phyloP scores from a whole-genome alignment of 2,113 vertebrate species.

The Chionodraco myersi region DNA sequence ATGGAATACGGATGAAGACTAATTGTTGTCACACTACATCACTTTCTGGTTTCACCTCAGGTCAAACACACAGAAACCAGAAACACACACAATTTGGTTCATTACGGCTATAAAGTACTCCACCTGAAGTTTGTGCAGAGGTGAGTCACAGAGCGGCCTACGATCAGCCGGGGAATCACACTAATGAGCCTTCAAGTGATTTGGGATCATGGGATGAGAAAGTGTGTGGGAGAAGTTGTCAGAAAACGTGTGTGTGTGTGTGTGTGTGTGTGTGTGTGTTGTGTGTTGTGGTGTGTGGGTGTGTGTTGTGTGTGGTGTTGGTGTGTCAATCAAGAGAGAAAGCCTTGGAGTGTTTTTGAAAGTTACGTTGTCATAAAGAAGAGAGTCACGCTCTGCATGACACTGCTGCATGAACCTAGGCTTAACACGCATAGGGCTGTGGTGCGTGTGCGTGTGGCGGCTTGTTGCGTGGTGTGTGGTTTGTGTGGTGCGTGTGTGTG shows the following conservation, averaged over 20 bases:
- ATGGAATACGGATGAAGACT: not conserved
- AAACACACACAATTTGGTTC: not conserved
- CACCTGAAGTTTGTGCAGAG: constrained; percentile 39
- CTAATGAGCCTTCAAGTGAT: constrained; percentile 57
- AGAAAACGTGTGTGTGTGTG: not conserved
- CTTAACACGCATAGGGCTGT: too few species aligned
- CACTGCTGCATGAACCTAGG: too few species aligned
- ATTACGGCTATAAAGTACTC: not conserved
- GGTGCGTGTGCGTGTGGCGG: not conserved
- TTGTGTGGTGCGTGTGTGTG: constrained; percentile 27
- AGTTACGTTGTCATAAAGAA: too few species aligned
- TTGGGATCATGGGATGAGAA: constrained; percentile 14
- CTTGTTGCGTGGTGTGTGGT: constrained; percentile 4
- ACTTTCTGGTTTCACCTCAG: not conserved
- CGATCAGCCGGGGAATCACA: constrained; percentile 20
- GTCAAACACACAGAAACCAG: too few species aligned
- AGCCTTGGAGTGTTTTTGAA: too few species aligned
- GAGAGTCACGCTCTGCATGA: too few species aligned
- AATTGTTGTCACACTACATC: not conserved
- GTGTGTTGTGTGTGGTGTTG: too few species aligned
- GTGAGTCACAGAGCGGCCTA: constrained; percentile 36
- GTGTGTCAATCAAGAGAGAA: too few species aligned
- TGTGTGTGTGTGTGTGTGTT: constrained; percentile 18
- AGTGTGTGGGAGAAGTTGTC: not conserved
- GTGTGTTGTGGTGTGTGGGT: constrained; percentile 7